A percentile compares a stretch with the other conserved stretches of the same genome.
phyloP scores from a whole-genome alignment of 2,888 invertebrate genomes.

The Cabera pusaria region DNA sequence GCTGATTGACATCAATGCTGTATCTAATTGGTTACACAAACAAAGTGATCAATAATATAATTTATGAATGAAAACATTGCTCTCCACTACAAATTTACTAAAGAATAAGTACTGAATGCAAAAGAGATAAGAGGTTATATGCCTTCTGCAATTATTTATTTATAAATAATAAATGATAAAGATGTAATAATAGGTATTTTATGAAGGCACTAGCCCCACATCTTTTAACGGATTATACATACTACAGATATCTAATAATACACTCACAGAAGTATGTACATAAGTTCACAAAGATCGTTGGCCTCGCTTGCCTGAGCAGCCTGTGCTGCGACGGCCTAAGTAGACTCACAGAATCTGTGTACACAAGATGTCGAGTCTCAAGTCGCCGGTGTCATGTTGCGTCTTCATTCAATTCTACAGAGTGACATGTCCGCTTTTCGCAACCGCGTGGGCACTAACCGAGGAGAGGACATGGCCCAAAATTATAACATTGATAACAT shows the following conservation, averaged over 20 bases:
- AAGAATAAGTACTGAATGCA: no score
- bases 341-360: constrained; percentile 26
- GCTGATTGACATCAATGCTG: constrained; percentile 19
- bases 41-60: no score
- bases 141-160: no score
- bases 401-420: constrained; percentile 72
- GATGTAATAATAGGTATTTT: no score
- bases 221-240: no score
- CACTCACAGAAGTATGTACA: constrained; percentile 2
- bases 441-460: constrained; percentile 54
- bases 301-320: constrained; percentile 23
- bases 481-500: constrained; percentile 2
- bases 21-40: no score
- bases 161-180: no score
- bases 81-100: no score
- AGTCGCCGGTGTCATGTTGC: constrained; percentile 69
- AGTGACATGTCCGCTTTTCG: constrained; percentile 61
- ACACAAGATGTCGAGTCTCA: constrained; percentile 39
- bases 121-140: no score
- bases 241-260: no score
- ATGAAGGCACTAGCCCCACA: no score
- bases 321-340: constrained; percentile 10
- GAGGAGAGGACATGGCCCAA: constrained; percentile 28
- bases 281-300: constrained; percentile 41
- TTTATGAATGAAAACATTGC: no score